Conservation (phyloP, 2,888 invertebrate species). For the Xestia xanthographa region DNA sequence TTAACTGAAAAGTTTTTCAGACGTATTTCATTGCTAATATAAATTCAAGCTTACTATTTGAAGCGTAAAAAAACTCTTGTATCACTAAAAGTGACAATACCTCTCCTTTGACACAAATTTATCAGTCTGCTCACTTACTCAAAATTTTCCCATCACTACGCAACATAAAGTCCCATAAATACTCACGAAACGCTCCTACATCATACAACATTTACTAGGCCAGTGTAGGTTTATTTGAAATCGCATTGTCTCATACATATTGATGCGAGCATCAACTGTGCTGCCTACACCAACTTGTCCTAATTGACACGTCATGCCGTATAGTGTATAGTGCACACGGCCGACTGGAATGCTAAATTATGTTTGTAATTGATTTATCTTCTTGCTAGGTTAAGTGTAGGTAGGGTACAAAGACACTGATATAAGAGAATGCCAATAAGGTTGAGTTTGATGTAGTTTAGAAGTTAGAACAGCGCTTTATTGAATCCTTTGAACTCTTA, state of each 20-base stretch:
- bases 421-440: neutral
- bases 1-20: neutral
- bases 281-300: slow-evolving; percentile 54
- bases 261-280: slow-evolving; percentile 55
- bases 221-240: slow-evolving; percentile 60
- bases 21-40: neutral
- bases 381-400: slow-evolving; percentile 21
- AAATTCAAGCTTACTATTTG: neutral
- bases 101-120: neutral
- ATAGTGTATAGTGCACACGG: slow-evolving; percentile 28
- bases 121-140: neutral
- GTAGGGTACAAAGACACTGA: neutral
- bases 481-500: neutral
- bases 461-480: too few species aligned
- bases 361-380: slow-evolving; percentile 51
- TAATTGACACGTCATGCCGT: slow-evolving; percentile 60
- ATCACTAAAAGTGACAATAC: neutral
- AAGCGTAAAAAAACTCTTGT: neutral
- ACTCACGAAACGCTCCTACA: slow-evolving; percentile 13
- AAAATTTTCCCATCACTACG: neutral
- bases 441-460: neutral
- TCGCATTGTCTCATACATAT: slow-evolving; percentile 62
- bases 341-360: slow-evolving; percentile 57
- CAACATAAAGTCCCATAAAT: neutral
- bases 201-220: slow-evolving; percentile 47